phyloP scores from a whole-genome alignment of 2,888 invertebrate species.

The Theretra japonica region DNA sequence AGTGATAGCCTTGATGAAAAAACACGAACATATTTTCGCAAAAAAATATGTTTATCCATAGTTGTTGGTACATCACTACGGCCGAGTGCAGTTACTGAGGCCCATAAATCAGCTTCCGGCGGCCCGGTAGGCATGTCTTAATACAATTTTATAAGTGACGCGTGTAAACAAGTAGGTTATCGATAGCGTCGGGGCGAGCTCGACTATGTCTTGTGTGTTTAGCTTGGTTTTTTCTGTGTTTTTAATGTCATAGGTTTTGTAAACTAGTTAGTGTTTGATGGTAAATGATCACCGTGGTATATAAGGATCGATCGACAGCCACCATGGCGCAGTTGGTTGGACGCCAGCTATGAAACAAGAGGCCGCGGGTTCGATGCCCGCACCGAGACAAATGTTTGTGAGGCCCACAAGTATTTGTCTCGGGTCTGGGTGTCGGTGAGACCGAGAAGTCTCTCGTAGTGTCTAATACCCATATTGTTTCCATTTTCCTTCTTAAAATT shows the following conservation, averaged over 20 bases:
- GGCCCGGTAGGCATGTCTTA: slow-evolving; percentile 71
- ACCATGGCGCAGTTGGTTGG: too few species aligned
- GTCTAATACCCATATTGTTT: too few species aligned
- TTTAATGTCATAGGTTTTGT: neutral
- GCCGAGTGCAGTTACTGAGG: slow-evolving; percentile 63
- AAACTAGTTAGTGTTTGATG: neutral
- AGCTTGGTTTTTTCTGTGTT: neutral
- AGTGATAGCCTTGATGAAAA: neutral
- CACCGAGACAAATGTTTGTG: too few species aligned
- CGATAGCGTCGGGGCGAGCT: slow-evolving; percentile 31
- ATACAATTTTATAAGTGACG: slow-evolving; percentile 78
- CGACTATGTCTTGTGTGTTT: neutral
- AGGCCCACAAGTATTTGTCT: too few species aligned
- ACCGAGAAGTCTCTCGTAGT: too few species aligned
- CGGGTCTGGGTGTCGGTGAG: too few species aligned
- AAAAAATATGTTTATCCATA: slow-evolving; percentile 10
- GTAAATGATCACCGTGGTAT: too few species aligned
- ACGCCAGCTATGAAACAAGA: too few species aligned
- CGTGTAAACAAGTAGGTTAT: slow-evolving; percentile 48
- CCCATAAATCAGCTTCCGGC: slow-evolving; percentile 74
- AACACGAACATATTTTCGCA: too few species aligned
- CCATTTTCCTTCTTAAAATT: too few species aligned
- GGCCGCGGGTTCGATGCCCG: too few species aligned
- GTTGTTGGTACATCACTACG: slow-evolving; percentile 37
- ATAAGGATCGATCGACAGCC: too few species aligned